Conservation (phyloP, 2,888 invertebrate species). For the Lamproptera curius region DNA sequence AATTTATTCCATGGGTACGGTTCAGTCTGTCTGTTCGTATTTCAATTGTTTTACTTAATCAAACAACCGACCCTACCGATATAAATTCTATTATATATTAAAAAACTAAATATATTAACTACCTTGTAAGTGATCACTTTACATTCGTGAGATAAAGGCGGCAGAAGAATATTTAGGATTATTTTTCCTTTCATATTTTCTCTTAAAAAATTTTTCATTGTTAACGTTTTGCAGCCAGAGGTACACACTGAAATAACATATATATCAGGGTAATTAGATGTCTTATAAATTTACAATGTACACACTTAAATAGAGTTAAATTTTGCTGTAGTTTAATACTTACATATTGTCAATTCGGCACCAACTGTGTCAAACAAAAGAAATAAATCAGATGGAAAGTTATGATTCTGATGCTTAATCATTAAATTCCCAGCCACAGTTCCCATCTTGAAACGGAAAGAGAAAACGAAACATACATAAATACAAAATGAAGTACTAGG, state of each 20-base stretch:
- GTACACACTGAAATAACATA: conserved; percentile 25
- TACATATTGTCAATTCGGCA: conserved; percentile 50
- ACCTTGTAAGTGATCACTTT: conserved; percentile 81
- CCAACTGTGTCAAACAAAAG: conserved; percentile 62
- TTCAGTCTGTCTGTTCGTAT: no score
- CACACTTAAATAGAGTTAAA: no score
- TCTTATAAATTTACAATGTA: no score
- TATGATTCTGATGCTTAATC: conserved; percentile 80
- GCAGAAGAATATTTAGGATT: conserved; percentile 77
- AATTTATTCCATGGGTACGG: no score
- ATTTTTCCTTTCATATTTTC: conserved; percentile 59
- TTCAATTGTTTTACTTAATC: no score
- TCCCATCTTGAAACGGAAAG: conserved; percentile 66
- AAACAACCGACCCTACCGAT: no score
- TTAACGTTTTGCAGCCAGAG: conserved; percentile 32
- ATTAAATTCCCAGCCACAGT: conserved; percentile 84
- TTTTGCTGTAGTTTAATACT: no score
- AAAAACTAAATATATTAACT: no score
- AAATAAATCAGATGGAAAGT: conserved; percentile 85
- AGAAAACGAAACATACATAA: conserved; percentile 7
- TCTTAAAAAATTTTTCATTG: conserved; percentile 59
- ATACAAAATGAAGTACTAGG: no score
- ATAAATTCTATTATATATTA: no score
- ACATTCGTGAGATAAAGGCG: conserved; percentile 59
- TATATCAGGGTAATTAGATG: no score